These are phyloP conservation scores for Agapornis roseicollis DNA, from an alignment of 2,113 vertebrate species.

Conservation along the genomic window DNA sequence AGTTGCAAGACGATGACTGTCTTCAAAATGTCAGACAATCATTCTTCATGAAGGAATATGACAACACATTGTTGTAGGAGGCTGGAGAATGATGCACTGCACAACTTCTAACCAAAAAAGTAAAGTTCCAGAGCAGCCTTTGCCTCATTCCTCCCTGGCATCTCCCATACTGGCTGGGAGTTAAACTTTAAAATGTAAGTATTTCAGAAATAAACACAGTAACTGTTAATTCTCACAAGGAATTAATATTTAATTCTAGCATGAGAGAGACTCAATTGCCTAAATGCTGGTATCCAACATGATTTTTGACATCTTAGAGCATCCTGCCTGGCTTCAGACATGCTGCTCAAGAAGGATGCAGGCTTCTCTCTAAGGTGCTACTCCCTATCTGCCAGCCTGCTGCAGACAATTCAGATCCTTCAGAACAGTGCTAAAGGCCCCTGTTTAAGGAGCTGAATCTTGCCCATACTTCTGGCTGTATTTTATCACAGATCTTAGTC, in stretches of 20 bases:
- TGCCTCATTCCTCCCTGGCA: background rate
- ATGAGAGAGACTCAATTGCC: background rate
- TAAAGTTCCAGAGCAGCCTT: background rate
- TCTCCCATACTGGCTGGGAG: background rate
- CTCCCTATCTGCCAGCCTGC: background rate
- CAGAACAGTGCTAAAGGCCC: background rate
- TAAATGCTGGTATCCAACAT: background rate
- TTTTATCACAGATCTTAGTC: background rate
- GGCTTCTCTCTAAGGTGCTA: background rate
- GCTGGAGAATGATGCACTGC: background rate
- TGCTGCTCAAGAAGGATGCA: background rate
- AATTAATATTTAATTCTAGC: background rate
- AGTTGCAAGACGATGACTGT: background rate
- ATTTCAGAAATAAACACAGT: background rate
- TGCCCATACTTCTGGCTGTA: background rate
- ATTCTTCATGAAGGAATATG: constrained; percentile 16
- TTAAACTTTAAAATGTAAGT: background rate
- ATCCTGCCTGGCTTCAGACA: background rate
- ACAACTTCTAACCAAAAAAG: background rate
- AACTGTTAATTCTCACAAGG: background rate
- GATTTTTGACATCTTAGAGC: background rate
- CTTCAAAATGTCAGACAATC: constrained; percentile 36
- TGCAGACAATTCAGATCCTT: background rate
- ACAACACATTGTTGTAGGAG: background rate
- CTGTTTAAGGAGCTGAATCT: background rate